A percentile compares a stretch with the other conserved stretches of the same genome.
Conservation (phyloP, 2,113 vertebrate genomes). For the Cinclus mexicanus region DNA sequence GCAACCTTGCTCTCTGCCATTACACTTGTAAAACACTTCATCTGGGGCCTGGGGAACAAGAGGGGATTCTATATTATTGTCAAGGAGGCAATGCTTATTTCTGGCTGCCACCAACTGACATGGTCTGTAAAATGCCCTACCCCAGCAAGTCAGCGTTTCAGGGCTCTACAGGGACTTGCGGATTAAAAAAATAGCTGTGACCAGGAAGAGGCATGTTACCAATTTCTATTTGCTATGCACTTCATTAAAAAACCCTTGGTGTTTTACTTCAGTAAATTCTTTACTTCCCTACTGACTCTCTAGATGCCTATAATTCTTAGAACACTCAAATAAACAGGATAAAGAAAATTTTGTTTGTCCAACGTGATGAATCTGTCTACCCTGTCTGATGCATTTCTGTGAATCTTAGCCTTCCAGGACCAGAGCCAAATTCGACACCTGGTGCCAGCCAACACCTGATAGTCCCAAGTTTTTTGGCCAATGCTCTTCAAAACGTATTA, state of each 20-base stretch:
- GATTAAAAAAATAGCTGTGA: neutral
- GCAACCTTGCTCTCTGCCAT: neutral
- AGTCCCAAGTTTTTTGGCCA: neutral
- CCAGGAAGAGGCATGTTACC: neutral
- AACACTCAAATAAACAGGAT: neutral
- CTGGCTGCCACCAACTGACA: neutral
- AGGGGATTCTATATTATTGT: neutral
- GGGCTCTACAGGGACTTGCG: neutral
- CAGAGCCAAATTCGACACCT: conserved; percentile 6
- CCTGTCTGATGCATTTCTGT: neutral
- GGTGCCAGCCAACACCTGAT: neutral
- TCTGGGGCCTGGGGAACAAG: neutral
- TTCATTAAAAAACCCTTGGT: neutral
- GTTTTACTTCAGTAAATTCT: neutral
- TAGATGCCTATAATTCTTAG: neutral
- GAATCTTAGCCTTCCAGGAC: neutral
- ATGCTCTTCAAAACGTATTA: neutral
- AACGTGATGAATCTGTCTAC: neutral
- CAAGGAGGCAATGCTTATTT: neutral
- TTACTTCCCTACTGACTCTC: neutral
- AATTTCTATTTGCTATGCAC: neutral
- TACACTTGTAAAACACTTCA: neutral
- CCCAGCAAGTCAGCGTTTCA: neutral
- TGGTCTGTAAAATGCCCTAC: neutral
- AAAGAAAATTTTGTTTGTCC: conserved; percentile 3